Evolutionary conservation across 92 coral and sea anemone genomes (phyloP).

Genomic region (Montipora capitata): DNA sequence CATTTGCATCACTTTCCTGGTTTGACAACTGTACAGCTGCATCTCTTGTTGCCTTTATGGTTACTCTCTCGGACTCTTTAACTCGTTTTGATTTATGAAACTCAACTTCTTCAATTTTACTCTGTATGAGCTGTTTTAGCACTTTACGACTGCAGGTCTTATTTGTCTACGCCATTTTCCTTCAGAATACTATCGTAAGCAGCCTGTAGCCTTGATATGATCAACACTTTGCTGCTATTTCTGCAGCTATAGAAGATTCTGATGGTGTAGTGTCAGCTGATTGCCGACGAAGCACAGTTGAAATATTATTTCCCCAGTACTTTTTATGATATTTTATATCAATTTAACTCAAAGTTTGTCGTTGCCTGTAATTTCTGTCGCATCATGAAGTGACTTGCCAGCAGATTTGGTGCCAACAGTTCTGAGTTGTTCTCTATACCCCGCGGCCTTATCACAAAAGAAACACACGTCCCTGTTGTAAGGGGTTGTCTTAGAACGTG

Average conservation of each 20-base stretch:
- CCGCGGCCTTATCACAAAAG: conserved; percentile 30
- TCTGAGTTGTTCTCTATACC: not conserved
- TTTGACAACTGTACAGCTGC: conserved; percentile 23
- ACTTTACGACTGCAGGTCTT: no score
- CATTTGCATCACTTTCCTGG: conserved; percentile 15
- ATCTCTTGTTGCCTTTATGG: conserved; percentile 33
- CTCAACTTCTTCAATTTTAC: conserved; percentile 18
- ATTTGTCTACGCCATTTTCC: conserved; percentile 14
- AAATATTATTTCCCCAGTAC: not conserved
- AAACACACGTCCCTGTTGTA: conserved; percentile 47
- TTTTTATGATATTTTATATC: no score
- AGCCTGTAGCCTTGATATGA: no score
- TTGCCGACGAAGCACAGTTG: not conserved
- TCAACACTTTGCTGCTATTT: conserved; percentile 56
- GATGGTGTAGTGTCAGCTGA: conserved; percentile 14
- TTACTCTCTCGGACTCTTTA: not conserved
- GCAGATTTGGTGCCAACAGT: not conserved
- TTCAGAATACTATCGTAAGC: not conserved
- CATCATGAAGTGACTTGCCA: not conserved
- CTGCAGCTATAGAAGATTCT: conserved; percentile 31
- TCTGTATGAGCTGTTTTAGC: not conserved
- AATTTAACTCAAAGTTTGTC: no score
- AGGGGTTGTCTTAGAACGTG: conserved; percentile 50
- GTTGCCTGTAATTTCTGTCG: no score
- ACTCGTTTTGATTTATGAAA: not conserved